Evolutionary conservation across 2,797 vertebrate genomes (phyloP).

Genomic region (Podarcis lilfordi): DNA sequence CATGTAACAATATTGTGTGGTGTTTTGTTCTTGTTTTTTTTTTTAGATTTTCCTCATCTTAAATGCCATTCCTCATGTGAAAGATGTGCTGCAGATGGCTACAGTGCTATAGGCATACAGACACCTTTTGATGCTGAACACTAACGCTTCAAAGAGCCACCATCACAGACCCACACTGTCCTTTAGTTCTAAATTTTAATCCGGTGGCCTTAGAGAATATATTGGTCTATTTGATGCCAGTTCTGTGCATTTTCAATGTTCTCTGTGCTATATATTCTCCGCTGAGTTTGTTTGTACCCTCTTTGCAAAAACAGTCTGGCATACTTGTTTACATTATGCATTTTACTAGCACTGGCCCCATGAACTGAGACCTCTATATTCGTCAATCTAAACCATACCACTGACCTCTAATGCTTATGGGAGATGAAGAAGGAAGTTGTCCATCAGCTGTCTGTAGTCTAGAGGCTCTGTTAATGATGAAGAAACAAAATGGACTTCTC

Average conservation of each 20-base stretch:
- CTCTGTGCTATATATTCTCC: neutral
- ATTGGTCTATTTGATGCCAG: neutral
- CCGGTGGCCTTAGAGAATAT: neutral
- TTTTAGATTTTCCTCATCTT: neutral
- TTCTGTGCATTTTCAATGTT: neutral
- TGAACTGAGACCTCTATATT: neutral
- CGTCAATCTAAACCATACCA: neutral
- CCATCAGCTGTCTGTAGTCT: neutral
- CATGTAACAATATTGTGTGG: neutral
- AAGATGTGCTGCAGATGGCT: neutral
- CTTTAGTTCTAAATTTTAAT: neutral
- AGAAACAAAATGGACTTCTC: slow-evolving; percentile 3
- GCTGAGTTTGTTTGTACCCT: neutral
- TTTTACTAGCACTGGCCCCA: neutral
- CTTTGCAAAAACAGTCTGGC: neutral
- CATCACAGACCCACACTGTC: neutral
- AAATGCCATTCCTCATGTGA: neutral
- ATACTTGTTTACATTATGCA: neutral
- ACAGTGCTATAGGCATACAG: neutral
- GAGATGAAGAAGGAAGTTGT: slow-evolving; percentile 29
- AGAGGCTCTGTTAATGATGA: neutral
- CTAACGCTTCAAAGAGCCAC: neutral
- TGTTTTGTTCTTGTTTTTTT: neutral
- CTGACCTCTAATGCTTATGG: slow-evolving; percentile 36
- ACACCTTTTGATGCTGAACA: neutral